A percentile compares a stretch with the other conserved stretches of the same genome.
These are phyloP conservation scores for Mycetomoellerius zeteki DNA, from an alignment of 1,140 invertebrate species.

Conservation along the genomic window DNA sequence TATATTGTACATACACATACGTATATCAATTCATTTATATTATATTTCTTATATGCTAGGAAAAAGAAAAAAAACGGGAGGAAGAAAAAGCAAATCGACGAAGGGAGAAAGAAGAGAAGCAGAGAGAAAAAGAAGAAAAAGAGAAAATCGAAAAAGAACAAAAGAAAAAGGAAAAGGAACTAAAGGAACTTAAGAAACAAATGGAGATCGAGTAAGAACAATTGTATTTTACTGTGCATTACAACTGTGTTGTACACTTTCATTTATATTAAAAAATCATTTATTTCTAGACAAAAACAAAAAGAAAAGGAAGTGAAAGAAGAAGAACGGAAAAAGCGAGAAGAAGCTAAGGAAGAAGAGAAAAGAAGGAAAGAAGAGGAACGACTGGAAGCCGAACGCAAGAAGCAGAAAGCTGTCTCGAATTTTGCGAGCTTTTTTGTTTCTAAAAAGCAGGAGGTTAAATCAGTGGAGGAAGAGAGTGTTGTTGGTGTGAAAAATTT, in stretches of 20 bases:
- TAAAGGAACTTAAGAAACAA: constrained; percentile 87
- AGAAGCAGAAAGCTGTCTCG: constrained; percentile 91
- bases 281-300: constrained; percentile 81
- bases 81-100: constrained; percentile 78
- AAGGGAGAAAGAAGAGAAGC: constrained; percentile 82
- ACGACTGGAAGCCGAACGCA: constrained; percentile 89
- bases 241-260: constrained; percentile 24
- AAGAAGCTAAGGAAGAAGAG: constrained; percentile 89
- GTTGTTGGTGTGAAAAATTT: constrained; percentile 83
- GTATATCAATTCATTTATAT: constrained; percentile 31
- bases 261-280: constrained; percentile 21
- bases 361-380: constrained; percentile 88
- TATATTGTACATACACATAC: background rate
- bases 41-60: constrained; percentile 80
- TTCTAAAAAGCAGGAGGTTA: constrained; percentile 88
- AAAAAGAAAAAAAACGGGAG: constrained; percentile 87
- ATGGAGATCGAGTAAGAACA: constrained; percentile 80
- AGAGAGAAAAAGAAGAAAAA: constrained; percentile 84
- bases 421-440: constrained; percentile 94
- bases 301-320: constrained; percentile 84
- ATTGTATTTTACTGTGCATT: background rate
- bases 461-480: constrained; percentile 79
- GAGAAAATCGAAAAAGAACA: constrained; percentile 84
- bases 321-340: constrained; percentile 86
- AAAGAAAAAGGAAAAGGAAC: constrained; percentile 85